phyloP scores from a whole-genome alignment of 2,113 vertebrate species.

The Leptosomus discolor region DNA sequence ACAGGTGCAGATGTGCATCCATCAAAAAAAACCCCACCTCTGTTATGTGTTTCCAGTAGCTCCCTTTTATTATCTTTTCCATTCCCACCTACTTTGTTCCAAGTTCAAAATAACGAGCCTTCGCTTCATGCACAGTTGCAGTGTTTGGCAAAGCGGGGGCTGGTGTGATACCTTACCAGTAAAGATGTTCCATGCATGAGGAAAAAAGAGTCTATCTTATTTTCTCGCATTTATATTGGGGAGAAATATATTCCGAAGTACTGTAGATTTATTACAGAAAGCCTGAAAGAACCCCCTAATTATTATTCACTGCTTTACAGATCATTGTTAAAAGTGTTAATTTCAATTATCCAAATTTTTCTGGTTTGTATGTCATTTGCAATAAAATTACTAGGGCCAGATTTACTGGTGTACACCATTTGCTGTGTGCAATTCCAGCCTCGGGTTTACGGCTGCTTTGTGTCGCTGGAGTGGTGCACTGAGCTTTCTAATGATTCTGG shows the following conservation, averaged over 20 bases:
- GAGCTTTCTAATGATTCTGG: constrained; percentile 28
- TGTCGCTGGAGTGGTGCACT: not conserved
- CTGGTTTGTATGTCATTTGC: constrained; percentile 9
- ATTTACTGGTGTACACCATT: constrained; percentile 24
- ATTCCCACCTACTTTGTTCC: not conserved
- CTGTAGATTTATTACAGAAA: not conserved
- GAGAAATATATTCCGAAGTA: not conserved
- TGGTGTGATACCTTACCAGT: not conserved
- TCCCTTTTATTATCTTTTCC: not conserved
- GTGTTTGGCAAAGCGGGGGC: not conserved
- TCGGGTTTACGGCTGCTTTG: not conserved
- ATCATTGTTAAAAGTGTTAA: constrained; percentile 33
- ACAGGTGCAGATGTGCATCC: not conserved
- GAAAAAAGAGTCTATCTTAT: not conserved
- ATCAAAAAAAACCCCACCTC: no score
- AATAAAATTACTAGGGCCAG: constrained; percentile 9
- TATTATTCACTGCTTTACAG: not conserved
- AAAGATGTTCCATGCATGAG: not conserved
- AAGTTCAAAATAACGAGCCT: not conserved
- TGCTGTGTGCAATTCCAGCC: not conserved
- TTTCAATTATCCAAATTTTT: constrained; percentile 53
- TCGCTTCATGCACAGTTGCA: not conserved
- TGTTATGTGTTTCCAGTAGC: not conserved
- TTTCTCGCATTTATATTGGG: not conserved
- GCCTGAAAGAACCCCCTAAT: not conserved